Conservation (phyloP, 2,888 invertebrate species). For the Parapristionchus giblindavisi region DNA sequence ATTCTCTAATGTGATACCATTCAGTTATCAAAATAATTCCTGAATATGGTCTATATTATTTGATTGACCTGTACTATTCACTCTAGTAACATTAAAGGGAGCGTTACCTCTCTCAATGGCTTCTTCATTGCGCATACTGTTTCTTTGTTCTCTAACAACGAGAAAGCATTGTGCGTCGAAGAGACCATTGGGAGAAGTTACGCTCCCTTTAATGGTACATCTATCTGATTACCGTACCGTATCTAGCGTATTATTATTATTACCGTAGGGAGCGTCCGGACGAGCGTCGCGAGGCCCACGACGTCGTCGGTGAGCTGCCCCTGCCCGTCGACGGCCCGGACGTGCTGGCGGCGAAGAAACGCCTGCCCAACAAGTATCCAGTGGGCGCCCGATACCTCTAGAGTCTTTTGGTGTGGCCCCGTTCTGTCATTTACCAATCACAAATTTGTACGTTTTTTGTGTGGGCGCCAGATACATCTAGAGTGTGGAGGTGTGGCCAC, state of each 20-base stretch:
- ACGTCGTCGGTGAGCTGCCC: constrained; percentile 65
- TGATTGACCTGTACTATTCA: background rate
- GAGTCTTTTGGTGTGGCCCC: no score
- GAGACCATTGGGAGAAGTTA: no score
- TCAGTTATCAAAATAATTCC: background rate
- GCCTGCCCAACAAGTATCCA: constrained; percentile 39
- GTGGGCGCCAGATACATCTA: no score
- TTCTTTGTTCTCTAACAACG: no score
- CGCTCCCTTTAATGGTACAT: no score
- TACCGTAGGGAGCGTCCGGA: constrained; percentile 32
- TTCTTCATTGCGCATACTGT: no score
- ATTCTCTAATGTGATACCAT: no score
- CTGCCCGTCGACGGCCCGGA: constrained; percentile 47
- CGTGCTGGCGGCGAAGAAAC: constrained; percentile 17
- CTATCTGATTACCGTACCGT: background rate
- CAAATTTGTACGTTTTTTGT: no score
- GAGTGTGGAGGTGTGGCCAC: no score
- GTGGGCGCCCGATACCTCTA: constrained; percentile 34
- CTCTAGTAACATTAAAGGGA: background rate
- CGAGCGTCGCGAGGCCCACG: constrained; percentile 58
- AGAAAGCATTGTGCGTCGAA: no score
- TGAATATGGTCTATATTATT: background rate
- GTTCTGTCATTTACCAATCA: no score
- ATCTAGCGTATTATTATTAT: background rate
- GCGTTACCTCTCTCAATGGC: background rate